Evolutionary conservation across 1,140 invertebrate species (phyloP).

Genomic region (Drosophila setifemur): DNA sequence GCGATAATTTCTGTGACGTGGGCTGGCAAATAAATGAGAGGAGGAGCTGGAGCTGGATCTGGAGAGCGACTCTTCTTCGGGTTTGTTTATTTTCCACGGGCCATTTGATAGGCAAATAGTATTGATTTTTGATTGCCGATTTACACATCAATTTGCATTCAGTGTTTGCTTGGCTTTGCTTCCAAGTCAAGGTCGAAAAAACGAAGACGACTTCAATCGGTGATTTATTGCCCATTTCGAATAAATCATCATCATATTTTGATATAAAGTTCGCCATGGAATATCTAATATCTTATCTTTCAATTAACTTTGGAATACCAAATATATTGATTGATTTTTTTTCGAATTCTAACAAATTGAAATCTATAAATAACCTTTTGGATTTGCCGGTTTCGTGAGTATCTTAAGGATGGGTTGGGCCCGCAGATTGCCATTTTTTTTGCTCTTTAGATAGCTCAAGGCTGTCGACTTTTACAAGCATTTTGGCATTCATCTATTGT

Average conservation of each 20-base stretch:
- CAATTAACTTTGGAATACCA: slow-evolving; percentile 20
- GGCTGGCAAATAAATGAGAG: slow-evolving; percentile 8
- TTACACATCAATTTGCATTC: slow-evolving; percentile 32
- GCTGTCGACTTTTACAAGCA: slow-evolving; percentile 35
- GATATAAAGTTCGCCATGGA: not conserved
- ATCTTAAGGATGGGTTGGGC: not conserved
- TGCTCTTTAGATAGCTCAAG: slow-evolving; percentile 14
- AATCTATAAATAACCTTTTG: not conserved
- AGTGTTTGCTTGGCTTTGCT: slow-evolving; percentile 2
- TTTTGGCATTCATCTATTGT: slow-evolving; percentile 58
- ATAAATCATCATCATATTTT: slow-evolving; percentile 34
- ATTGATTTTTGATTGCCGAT: slow-evolving; percentile 45
- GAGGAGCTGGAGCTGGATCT: not conserved
- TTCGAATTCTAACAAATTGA: slow-evolving; percentile 15
- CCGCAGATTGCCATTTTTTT: not conserved
- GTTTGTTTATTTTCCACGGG: slow-evolving; percentile 21
- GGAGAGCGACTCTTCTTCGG: not conserved
- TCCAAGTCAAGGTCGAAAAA: slow-evolving; percentile 31
- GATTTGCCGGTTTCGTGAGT: not conserved
- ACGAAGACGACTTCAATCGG: not conserved
- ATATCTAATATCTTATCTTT: slow-evolving; percentile 28
- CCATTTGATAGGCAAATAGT: slow-evolving; percentile 53
- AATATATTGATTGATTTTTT: slow-evolving; percentile 22
- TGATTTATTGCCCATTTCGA: slow-evolving; percentile 3
- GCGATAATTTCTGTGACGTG: slow-evolving; percentile 48